Evolutionary conservation across 2,113 vertebrate genomes (phyloP).

Genomic region (Microtus montanus): DNA sequence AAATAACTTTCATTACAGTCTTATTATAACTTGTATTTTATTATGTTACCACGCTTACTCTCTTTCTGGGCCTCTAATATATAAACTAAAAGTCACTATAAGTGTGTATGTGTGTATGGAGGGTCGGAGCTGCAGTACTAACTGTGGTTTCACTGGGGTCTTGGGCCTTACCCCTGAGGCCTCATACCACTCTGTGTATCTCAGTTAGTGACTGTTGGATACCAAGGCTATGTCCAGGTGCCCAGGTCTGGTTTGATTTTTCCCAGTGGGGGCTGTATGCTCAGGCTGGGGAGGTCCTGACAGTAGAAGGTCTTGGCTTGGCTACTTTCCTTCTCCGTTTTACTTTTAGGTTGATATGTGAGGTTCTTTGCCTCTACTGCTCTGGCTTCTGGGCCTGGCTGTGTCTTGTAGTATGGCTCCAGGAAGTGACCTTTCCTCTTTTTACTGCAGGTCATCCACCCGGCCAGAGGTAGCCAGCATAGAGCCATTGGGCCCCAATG

Average conservation of each 20-base stretch:
- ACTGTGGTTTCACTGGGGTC: neutral
- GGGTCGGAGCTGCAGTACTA: neutral
- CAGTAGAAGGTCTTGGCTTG: neutral
- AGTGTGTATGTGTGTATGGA: neutral
- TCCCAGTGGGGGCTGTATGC: fast-evolving
- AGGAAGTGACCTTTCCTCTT: neutral
- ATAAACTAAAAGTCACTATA: neutral
- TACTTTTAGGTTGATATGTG: neutral
- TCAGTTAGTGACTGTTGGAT: fast-evolving
- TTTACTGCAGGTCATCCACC: constrained; percentile 89
- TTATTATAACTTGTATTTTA: neutral
- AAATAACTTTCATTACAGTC: neutral
- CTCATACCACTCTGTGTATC: neutral
- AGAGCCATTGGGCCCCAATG: constrained; percentile 85
- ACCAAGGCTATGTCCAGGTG: neutral
- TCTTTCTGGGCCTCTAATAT: neutral
- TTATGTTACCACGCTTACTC: neutral
- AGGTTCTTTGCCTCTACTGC: neutral
- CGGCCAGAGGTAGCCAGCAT: constrained; percentile 96
- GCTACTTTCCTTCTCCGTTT: neutral
- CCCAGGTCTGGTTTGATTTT: neutral
- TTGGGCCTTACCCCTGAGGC: neutral
- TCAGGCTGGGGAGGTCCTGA: neutral
- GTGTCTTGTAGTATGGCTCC: neutral
- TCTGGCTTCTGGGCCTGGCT: neutral